Conservation (phyloP, 2,797 vertebrate species). For the Galagoides demidoff region DNA sequence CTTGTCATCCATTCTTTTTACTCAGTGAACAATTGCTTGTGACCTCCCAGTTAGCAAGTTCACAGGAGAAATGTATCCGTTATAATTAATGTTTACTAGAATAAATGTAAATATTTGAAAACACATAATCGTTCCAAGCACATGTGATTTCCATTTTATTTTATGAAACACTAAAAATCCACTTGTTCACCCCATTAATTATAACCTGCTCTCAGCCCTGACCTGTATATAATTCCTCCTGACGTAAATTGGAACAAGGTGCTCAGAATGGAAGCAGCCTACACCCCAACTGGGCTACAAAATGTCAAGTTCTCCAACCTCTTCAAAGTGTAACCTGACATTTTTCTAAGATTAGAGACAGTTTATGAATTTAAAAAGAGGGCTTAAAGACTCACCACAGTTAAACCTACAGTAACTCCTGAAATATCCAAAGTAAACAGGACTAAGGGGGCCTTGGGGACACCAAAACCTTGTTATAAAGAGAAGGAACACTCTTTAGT, state of each 20-base stretch:
- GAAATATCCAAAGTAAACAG: conserved; percentile 76
- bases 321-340: conserved; percentile 69
- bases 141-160: conserved; percentile 79
- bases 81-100: conserved; percentile 77
- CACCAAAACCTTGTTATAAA: conserved; percentile 43
- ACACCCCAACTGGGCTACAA: conserved; percentile 56
- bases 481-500: conserved; percentile 62
- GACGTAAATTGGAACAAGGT: conserved; percentile 76
- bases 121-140: conserved; percentile 60
- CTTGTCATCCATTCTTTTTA: conserved; percentile 41
- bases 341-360: conserved; percentile 73
- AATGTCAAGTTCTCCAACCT: conserved; percentile 63
- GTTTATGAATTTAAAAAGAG: conserved; percentile 73
- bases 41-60: conserved; percentile 72
- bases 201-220: conserved; percentile 69
- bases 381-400: conserved; percentile 73
- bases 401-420: conserved; percentile 68
- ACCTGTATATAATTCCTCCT: conserved; percentile 71
- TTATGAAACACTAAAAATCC: conserved; percentile 79
- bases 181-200: conserved; percentile 77
- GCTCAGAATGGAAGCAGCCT: conserved; percentile 55
- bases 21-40: conserved; percentile 64
- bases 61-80: conserved; percentile 64
- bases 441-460: conserved; percentile 61
- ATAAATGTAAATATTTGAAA: conserved; percentile 78